Conservation (phyloP, 2,797 vertebrate species). For the Chelon auratus region DNA sequence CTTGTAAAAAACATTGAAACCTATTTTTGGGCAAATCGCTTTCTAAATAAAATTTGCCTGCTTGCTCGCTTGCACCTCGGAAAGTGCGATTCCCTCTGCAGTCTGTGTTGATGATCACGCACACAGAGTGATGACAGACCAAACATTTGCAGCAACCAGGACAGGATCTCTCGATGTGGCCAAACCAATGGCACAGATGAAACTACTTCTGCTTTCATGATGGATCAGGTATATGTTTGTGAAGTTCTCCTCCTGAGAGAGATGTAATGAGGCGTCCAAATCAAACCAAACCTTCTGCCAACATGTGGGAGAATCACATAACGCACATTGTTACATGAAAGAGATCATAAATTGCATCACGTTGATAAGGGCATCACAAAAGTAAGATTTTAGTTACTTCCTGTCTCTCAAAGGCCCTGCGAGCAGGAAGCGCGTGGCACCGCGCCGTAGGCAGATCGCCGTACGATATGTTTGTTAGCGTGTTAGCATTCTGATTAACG, state of each 20-base stretch:
- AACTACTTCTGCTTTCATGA: neutral
- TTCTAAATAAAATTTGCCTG: neutral
- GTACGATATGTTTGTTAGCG: conserved; percentile 92
- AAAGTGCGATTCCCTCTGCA: neutral
- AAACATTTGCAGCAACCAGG: conserved; percentile 15
- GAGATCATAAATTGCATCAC: conserved; percentile 33
- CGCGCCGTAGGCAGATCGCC: conserved; percentile 85
- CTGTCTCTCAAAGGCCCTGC: conserved; percentile 64
- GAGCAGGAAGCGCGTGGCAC: conserved; percentile 79
- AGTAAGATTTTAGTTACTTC: conserved; percentile 62
- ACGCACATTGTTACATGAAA: conserved; percentile 54
- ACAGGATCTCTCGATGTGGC: conserved; percentile 3
- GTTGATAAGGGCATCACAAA: conserved; percentile 46
- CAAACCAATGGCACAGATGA: conserved; percentile 22
- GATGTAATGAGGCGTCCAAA: conserved; percentile 48
- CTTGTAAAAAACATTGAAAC: neutral
- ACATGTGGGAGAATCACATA: conserved; percentile 24
- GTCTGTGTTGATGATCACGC: conserved; percentile 1
- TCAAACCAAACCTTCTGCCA: conserved; percentile 47
- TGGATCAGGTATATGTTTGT: neutral
- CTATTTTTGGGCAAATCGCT: neutral
- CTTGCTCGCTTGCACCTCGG: conserved; percentile 9
- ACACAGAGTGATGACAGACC: conserved; percentile 8
- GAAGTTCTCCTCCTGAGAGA: conserved; percentile 4
- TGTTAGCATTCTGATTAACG: conserved; percentile 85